Conservation (phyloP, 2,797 vertebrate species). For the Hyperoplus immaculatus region DNA sequence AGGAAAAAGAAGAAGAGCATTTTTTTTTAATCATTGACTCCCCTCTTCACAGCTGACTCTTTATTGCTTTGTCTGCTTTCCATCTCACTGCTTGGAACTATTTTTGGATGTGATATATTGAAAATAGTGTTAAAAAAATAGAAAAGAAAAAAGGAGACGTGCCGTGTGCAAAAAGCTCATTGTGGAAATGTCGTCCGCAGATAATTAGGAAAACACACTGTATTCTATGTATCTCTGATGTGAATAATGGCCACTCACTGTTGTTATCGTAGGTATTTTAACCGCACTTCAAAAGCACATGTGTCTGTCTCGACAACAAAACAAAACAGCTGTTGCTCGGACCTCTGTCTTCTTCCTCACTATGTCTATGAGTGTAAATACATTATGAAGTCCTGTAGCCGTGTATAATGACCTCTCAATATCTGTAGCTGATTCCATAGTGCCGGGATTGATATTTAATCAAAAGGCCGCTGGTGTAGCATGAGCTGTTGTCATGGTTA, state of each 20-base stretch:
- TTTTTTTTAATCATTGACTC: conserved; percentile 50
- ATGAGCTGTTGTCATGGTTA: conserved; percentile 72
- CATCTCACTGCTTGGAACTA: conserved; percentile 66
- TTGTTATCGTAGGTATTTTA: conserved; percentile 75
- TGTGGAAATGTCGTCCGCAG: conserved; percentile 54
- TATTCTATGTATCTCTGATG: conserved; percentile 69
- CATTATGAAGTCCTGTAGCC: conserved; percentile 52
- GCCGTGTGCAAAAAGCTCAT: conserved; percentile 48
- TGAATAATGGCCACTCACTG: conserved; percentile 84
- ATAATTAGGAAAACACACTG: conserved; percentile 45
- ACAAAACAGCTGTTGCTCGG: conserved; percentile 49
- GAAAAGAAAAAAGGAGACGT: conserved; percentile 40
- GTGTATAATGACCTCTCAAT: conserved; percentile 49
- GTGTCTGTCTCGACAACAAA: conserved; percentile 50
- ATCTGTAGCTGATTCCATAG: conserved; percentile 43
- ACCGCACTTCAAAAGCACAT: conserved; percentile 79
- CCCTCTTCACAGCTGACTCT: conserved; percentile 39
- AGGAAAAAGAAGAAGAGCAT: conserved; percentile 46
- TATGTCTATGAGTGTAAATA: conserved; percentile 55
- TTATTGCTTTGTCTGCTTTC: conserved; percentile 66
- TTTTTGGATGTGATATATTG: conserved; percentile 75
- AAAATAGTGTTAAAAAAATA: conserved; percentile 47
- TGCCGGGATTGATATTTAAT: conserved; percentile 46
- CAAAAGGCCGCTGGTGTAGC: conserved; percentile 56
- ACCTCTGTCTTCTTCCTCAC: conserved; percentile 39